phyloP scores from a whole-genome alignment of 2,888 invertebrate genomes.

The Drosophila neonasuta region DNA sequence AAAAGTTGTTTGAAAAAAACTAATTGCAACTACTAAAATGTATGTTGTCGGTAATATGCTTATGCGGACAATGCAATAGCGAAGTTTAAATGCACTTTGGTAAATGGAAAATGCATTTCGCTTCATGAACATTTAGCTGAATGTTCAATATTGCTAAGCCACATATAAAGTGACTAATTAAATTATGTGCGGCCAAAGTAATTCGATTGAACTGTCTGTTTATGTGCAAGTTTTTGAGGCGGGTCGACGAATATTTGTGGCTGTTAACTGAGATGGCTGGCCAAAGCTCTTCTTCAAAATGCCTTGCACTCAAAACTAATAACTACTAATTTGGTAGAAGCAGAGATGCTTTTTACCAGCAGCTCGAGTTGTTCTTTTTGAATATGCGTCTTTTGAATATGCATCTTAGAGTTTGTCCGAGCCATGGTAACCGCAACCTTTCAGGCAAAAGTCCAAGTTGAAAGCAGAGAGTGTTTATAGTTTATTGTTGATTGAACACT shows the following conservation, averaged over 20 bases:
- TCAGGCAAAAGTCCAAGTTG: conserved; percentile 68
- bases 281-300: conserved; percentile 31
- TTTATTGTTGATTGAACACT: conserved; percentile 82
- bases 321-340: conserved; percentile 67
- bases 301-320: conserved; percentile 67
- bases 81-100: conserved; percentile 32
- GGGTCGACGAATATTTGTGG: conserved; percentile 13
- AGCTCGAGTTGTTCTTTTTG: conserved; percentile 33
- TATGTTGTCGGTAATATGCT: not conserved
- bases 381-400: conserved; percentile 42
- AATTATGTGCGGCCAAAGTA: conserved; percentile 59
- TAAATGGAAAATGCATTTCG: conserved; percentile 49
- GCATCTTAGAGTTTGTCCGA: conserved; percentile 56
- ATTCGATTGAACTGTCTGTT: conserved; percentile 57
- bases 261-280: conserved; percentile 17
- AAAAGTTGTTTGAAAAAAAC: not conserved
- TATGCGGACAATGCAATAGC: not conserved
- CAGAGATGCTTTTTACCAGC: conserved; percentile 14
- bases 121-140: conserved; percentile 28
- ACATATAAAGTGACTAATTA: conserved; percentile 57
- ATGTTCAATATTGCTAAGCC: conserved; percentile 33
- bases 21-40: not conserved
- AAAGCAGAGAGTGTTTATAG: conserved; percentile 74
- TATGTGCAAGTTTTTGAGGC: conserved; percentile 28
- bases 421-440: conserved; percentile 73